Percentiles rank a stretch among this genome's conserved stretches.
Conservation (phyloP, 1,140 invertebrate genomes). For the Harlomillsia oculata region DNA sequence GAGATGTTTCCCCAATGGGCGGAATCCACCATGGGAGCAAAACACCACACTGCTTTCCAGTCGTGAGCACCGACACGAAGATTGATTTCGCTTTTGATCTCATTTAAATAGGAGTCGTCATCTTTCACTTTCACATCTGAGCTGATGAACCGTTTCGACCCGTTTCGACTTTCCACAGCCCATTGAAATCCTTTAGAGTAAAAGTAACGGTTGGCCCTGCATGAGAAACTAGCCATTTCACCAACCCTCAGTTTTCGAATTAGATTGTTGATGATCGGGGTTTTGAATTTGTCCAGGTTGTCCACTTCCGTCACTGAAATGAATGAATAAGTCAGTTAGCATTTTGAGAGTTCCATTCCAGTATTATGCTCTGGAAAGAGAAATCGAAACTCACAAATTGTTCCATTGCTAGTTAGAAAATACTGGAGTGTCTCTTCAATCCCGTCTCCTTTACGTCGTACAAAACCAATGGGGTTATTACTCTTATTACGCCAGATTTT, state of each 20-base stretch:
- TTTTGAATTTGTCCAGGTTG: conserved; percentile 9
- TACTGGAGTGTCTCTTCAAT: conserved; percentile 18
- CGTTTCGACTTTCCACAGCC: conserved; percentile 20
- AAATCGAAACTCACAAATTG: conserved; percentile 5
- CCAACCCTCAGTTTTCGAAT: conserved; percentile 12
- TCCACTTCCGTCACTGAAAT: conserved; percentile 18
- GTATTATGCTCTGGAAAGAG: neutral
- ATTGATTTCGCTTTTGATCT: conserved; percentile 17
- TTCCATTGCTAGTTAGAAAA: conserved; percentile 14
- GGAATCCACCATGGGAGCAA: conserved; percentile 13
- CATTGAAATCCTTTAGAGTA: conserved; percentile 26
- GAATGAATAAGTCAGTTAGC: neutral
- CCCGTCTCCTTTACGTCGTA: conserved; percentile 11
- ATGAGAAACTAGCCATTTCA: conserved; percentile 18
- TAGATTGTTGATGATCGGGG: conserved; percentile 9
- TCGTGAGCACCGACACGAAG: conserved; percentile 1
- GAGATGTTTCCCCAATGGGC: conserved; percentile 16
- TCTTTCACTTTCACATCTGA: conserved; percentile 15
- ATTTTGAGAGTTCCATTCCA: neutral
- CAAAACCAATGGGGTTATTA: conserved; percentile 16
- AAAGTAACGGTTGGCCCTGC: conserved; percentile 18
- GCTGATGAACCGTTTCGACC: conserved; percentile 7
- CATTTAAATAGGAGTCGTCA: conserved; percentile 14
- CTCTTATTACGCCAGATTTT: conserved; percentile 23
- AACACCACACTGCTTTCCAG: conserved; percentile 26